Conservation (phyloP, 2,113 vertebrate genomes). For the Procavia capensis region DNA sequence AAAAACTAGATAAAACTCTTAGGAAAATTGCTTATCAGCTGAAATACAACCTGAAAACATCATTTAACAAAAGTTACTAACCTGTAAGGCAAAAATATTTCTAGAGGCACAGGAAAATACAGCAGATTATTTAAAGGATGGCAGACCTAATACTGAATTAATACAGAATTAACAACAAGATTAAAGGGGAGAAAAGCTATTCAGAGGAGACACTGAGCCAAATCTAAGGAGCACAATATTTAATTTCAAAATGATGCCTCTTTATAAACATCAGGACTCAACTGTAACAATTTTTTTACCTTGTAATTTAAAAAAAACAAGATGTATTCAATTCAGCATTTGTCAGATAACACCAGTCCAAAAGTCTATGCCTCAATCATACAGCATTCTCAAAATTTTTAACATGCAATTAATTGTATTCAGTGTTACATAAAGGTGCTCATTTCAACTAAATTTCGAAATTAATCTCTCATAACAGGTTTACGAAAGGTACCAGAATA, state of each 20-base stretch:
- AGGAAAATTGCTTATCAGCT: constrained; percentile 23
- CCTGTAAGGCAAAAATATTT: constrained; percentile 5
- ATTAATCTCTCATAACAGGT: constrained; percentile 48
- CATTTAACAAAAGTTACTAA: not conserved
- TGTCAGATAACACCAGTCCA: not conserved
- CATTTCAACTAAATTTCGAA: constrained; percentile 59
- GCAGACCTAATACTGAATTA: constrained; percentile 18
- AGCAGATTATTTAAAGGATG: constrained; percentile 10
- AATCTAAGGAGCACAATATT: constrained; percentile 14
- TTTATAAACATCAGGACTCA: constrained; percentile 33
- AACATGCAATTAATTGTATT: constrained; percentile 59
- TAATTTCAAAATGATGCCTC: constrained; percentile 32
- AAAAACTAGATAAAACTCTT: not conserved
- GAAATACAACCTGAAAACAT: constrained; percentile 26
- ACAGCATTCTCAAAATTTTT: constrained; percentile 31
- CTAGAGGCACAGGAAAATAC: constrained; percentile 44
- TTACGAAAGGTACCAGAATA: constrained; percentile 36
- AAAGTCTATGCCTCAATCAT: constrained; percentile 24
- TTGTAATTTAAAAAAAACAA: constrained; percentile 28
- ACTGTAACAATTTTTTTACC: not conserved
- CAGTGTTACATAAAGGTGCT: constrained; percentile 37
- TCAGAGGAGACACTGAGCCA: not conserved
- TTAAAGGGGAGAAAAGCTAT: not conserved
- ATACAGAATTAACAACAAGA: not conserved
- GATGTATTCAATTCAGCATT: not conserved